Percentiles rank a stretch among this genome's conserved stretches.
phyloP scores from a whole-genome alignment of 1,140 invertebrate genomes.

The Drosophila sp. region DNA sequence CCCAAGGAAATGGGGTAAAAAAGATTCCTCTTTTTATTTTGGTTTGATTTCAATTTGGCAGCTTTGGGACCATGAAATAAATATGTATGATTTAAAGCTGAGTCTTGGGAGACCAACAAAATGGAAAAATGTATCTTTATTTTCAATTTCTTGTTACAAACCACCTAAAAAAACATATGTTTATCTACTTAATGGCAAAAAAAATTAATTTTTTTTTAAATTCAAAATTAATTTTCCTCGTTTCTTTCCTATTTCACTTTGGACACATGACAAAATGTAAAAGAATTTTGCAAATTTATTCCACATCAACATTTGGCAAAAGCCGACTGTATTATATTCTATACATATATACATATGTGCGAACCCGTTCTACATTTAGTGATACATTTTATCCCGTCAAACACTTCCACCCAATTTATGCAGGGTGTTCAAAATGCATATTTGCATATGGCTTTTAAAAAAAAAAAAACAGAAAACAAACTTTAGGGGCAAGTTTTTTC shows the following conservation, averaged over 20 bases:
- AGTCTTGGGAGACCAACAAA: no score
- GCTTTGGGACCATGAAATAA: not conserved
- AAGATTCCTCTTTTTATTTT: not conserved
- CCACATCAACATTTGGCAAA: not conserved
- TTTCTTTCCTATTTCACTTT: not conserved
- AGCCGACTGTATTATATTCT: not conserved
- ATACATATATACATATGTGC: no score
- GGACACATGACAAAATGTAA: constrained; percentile 32
- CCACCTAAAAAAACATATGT: not conserved
- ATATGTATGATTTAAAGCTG: not conserved
- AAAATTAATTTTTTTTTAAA: no score
- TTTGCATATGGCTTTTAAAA: constrained; percentile 1
- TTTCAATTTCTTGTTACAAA: no score
- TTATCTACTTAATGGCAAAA: not conserved
- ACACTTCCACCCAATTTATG: not conserved
- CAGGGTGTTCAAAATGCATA: constrained; percentile 1
- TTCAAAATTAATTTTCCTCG: not conserved
- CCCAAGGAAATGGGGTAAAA: constrained; percentile 7
- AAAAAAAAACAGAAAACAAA: not conserved
- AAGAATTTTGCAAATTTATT: constrained; percentile 44
- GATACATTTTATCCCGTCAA: no score
- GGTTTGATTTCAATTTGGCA: constrained; percentile 46
- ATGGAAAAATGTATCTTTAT: no score
- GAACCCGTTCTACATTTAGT: no score
- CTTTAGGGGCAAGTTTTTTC: constrained; percentile 1